Conservation (phyloP, 2,113 vertebrate species). For the Salvelinus fontinalis region DNA sequence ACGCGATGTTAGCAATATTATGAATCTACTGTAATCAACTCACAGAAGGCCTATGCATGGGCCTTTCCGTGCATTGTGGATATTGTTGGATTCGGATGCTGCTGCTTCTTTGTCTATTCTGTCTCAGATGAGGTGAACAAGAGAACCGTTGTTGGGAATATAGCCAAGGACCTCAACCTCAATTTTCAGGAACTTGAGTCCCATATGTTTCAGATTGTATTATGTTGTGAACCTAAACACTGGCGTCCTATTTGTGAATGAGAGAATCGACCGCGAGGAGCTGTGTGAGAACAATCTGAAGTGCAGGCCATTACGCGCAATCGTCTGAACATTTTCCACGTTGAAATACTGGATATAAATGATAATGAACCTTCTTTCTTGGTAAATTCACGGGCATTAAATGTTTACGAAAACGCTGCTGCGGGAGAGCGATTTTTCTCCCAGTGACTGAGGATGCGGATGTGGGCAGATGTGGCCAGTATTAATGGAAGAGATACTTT, state of each 20-base stretch:
- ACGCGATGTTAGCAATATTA: too few species aligned
- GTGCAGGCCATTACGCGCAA: neutral
- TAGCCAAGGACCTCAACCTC: slow-evolving; percentile 1
- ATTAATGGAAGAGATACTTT: slow-evolving; percentile 20
- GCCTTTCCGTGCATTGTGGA: neutral
- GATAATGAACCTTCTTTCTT: neutral
- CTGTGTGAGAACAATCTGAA: neutral
- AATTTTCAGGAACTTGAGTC: neutral
- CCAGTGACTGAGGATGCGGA: neutral
- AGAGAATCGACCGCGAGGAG: slow-evolving; percentile 1
- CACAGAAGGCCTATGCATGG: neutral
- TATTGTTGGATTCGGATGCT: neutral
- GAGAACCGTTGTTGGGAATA: slow-evolving; percentile 1
- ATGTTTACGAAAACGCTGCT: neutral
- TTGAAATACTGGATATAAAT: neutral
- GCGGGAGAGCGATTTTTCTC: neutral
- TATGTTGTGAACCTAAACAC: neutral
- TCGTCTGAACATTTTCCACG: neutral
- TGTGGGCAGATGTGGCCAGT: neutral
- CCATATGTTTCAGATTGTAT: slow-evolving; percentile 1
- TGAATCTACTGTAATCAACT: too few species aligned
- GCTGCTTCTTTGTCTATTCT: neutral
- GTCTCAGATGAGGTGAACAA: slow-evolving; percentile 10
- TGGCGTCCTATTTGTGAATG: neutral
- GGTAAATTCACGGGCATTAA: neutral